Evolutionary conservation across 2,797 vertebrate species (phyloP).

Genomic region (Gymnocypris eckloni): DNA sequence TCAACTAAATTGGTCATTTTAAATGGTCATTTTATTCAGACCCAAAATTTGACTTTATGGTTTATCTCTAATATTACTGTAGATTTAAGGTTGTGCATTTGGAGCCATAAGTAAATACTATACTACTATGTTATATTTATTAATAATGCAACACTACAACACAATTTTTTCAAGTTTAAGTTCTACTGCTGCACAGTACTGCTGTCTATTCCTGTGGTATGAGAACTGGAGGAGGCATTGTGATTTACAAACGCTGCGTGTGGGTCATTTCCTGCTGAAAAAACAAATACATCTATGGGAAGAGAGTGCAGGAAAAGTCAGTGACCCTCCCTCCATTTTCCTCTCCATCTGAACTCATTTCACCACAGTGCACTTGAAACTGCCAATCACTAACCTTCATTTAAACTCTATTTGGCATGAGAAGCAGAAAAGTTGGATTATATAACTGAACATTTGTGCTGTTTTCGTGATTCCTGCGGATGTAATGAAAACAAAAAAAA

Average conservation of each 20-base stretch:
- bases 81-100: neutral
- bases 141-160: neutral
- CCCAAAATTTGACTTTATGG: neutral
- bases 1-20: neutral
- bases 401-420: conserved; percentile 38
- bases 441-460: neutral
- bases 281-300: conserved; percentile 58
- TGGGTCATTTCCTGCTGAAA: conserved; percentile 66
- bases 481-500: neutral
- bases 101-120: neutral
- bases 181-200: neutral
- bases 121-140: neutral
- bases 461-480: neutral
- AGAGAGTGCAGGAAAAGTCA: conserved; percentile 64
- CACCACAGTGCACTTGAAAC: conserved; percentile 26
- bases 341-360: conserved; percentile 47
- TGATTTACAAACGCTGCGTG: conserved; percentile 58
- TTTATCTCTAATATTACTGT: neutral
- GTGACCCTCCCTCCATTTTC: conserved; percentile 50
- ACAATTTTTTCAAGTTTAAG: neutral
- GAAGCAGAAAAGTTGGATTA: conserved; percentile 8
- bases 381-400: conserved; percentile 31
- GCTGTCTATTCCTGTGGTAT: neutral
- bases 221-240: conserved; percentile 46
- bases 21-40: neutral